These are phyloP conservation scores for Albula glossodonta DNA, from an alignment of 2,113 vertebrate genomes.

Conservation along the genomic window DNA sequence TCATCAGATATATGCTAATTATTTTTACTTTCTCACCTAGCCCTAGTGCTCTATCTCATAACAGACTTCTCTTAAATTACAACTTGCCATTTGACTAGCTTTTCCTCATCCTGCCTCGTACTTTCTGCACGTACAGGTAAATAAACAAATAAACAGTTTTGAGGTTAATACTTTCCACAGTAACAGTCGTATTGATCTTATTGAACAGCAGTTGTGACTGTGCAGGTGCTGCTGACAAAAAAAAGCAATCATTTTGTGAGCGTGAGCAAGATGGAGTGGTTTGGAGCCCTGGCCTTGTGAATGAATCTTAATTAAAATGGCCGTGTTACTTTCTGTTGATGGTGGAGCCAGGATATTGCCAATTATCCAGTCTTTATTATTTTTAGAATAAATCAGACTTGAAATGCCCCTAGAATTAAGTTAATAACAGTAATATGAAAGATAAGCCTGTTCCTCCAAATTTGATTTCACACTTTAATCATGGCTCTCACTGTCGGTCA, in stretches of 20 bases:
- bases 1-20: neutral
- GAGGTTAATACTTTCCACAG: too few relatives aligned
- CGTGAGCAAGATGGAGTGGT: neutral
- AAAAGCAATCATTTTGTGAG: neutral
- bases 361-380: neutral
- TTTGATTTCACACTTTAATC: constrained; percentile 28
- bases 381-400: neutral
- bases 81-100: neutral
- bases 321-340: neutral
- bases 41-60: too few relatives aligned
- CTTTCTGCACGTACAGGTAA: neutral
- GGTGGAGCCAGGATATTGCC: neutral
- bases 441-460: neutral
- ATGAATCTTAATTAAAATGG: neutral
- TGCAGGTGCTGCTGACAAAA: neutral
- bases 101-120: neutral
- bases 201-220: neutral
- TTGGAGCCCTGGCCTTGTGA: neutral
- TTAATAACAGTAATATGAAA: neutral
- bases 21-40: neutral
- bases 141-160: neutral
- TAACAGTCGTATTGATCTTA: too few relatives aligned
- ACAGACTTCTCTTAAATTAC: neutral
- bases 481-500: neutral
- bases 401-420: neutral